Conservation (phyloP, 1,140 invertebrate genomes). For the Probaryconus sp. region DNA sequence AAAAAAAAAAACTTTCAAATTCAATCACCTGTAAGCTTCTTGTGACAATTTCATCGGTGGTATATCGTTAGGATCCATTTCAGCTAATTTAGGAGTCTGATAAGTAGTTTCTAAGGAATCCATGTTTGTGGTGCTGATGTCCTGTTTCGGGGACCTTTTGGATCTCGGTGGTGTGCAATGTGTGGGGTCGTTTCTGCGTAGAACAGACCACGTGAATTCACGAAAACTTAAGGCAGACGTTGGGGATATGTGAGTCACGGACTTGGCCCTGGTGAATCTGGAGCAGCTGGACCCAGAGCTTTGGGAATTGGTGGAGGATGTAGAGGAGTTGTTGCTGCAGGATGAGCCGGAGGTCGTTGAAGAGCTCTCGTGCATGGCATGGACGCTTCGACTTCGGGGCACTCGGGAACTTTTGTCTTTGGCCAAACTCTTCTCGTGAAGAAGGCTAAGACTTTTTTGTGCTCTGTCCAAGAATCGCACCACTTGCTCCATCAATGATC, state of each 20-base stretch:
- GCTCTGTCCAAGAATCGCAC: conserved; percentile 86
- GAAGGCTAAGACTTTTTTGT: conserved; percentile 81
- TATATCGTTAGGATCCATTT: conserved; percentile 76
- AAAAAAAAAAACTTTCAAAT: neutral
- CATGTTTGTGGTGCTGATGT: conserved; percentile 43
- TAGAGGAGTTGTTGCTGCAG: conserved; percentile 44
- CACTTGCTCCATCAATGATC: conserved; percentile 87
- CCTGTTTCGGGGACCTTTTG: conserved; percentile 56
- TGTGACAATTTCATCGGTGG: conserved; percentile 83
- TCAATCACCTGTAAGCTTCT: conserved; percentile 81
- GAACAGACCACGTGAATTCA: conserved; percentile 74
- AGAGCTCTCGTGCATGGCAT: conserved; percentile 67
- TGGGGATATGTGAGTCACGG: conserved; percentile 74
- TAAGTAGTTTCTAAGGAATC: conserved; percentile 63
- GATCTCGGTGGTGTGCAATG: conserved; percentile 63
- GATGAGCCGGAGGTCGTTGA: conserved; percentile 45
- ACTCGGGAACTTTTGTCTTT: conserved; percentile 65
- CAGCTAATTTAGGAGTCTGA: conserved; percentile 47
- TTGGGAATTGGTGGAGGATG: conserved; percentile 42
- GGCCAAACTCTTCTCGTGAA: conserved; percentile 68
- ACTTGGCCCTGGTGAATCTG: conserved; percentile 72
- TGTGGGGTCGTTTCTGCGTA: conserved; percentile 70
- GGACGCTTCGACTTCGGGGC: conserved; percentile 77
- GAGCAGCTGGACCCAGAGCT: conserved; percentile 55
- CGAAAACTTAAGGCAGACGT: conserved; percentile 40